Percentiles rank a stretch among this genome's conserved stretches.
phyloP scores from a whole-genome alignment of 2,113 vertebrate species.

The Gopherus evgoodei region DNA sequence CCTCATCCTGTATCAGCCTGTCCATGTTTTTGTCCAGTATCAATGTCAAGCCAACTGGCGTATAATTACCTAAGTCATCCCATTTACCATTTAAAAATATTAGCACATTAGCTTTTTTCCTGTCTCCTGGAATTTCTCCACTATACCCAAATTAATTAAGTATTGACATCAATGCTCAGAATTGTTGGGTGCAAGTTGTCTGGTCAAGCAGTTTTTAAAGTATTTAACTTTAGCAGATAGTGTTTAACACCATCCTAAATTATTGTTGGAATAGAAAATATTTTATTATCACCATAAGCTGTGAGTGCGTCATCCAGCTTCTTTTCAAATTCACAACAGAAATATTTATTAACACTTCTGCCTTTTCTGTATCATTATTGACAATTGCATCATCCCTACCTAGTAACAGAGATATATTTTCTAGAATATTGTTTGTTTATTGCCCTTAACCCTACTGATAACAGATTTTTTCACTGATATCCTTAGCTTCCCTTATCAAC shows the following conservation, averaged over 20 bases:
- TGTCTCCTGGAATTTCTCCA: background rate
- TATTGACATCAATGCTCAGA: background rate
- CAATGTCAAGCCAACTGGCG: background rate
- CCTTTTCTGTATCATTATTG: background rate
- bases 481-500: background rate
- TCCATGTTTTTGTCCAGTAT: background rate
- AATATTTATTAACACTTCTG: background rate
- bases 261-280: background rate
- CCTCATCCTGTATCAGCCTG: background rate
- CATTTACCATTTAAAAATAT: background rate
- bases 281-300: background rate
- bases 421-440: background rate
- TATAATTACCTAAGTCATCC: background rate
- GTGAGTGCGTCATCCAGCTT: background rate
- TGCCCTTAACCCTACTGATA: background rate
- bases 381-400: background rate
- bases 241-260: background rate
- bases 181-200: fast-evolving
- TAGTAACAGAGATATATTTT: background rate
- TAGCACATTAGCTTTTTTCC: background rate
- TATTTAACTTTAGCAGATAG: background rate
- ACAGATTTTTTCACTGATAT: background rate
- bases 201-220: background rate
- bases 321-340: background rate
- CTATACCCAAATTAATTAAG: background rate